Conservation (phyloP, 2,113 vertebrate genomes). For the Ceuthmochares aereus region DNA sequence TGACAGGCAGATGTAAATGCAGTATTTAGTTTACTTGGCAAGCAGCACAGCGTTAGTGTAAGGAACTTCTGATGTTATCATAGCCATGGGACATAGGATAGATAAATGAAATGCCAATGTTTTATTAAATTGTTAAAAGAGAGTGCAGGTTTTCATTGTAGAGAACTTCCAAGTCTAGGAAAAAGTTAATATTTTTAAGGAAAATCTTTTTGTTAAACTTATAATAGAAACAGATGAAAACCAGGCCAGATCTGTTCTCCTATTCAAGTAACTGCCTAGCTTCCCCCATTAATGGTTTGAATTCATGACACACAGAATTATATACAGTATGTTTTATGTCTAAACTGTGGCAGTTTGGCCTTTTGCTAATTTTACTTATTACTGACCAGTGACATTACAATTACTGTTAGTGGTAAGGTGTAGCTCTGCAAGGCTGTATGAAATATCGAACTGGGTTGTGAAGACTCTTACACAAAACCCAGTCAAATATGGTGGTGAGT, state of each 20-base stretch:
- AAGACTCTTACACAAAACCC: not conserved
- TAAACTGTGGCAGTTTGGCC: not conserved
- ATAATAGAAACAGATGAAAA: not conserved
- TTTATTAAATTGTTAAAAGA: not conserved
- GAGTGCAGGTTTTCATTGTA: not conserved
- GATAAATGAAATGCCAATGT: not conserved
- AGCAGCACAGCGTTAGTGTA: not conserved
- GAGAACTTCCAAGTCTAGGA: not conserved
- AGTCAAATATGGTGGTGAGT: not conserved
- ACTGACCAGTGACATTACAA: not conserved
- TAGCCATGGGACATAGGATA: not conserved
- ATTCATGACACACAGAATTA: not conserved
- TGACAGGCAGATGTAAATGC: not conserved
- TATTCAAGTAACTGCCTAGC: not conserved
- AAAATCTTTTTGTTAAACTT: not conserved
- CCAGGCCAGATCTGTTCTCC: not conserved
- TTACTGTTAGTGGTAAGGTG: not conserved
- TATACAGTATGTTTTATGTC: not conserved
- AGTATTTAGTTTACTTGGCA: not conserved
- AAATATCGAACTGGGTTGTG: not conserved
- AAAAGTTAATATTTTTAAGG: not conserved
- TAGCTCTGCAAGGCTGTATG: not conserved
- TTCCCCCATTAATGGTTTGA: not conserved
- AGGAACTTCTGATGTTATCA: not conserved
- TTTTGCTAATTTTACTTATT: not conserved